A percentile compares a stretch with the other conserved stretches of the same genome.
phyloP scores from a whole-genome alignment of 2,797 vertebrate species.

The Melanotaenia parkinsoni region DNA sequence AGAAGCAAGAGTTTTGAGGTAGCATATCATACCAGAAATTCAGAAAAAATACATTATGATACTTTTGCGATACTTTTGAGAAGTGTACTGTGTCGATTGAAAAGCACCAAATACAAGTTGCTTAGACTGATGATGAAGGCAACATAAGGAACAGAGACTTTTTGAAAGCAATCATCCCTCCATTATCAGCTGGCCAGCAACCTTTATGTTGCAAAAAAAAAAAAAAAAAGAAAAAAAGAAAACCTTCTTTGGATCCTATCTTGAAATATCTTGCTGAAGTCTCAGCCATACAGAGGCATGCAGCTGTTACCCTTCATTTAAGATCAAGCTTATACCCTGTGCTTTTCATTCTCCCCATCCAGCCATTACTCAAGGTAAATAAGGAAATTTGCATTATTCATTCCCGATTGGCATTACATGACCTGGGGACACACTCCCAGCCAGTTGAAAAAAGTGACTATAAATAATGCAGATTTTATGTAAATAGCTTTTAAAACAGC shows the following conservation, averaged over 20 bases:
- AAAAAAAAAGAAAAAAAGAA: not conserved
- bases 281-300: slow-evolving; percentile 3
- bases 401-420: slow-evolving; percentile 35
- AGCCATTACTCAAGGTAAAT: slow-evolving; percentile 44
- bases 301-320: slow-evolving; percentile 4
- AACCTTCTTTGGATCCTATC: no score
- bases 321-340: slow-evolving; percentile 1
- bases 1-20: not conserved
- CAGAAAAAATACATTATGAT: not conserved
- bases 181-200: not conserved
- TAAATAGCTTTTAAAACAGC: slow-evolving; percentile 43
- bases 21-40: not conserved
- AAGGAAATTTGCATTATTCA: slow-evolving; percentile 47
- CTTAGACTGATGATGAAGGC: not conserved
- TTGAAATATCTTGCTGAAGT: slow-evolving; percentile 6
- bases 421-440: slow-evolving; percentile 33
- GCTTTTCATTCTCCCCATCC: slow-evolving; percentile 20
- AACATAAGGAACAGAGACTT: not conserved
- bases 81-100: not conserved
- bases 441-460: slow-evolving; percentile 33
- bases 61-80: not conserved
- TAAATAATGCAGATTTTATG: slow-evolving; percentile 49
- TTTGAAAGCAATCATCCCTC: not conserved
- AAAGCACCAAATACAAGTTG: not conserved
- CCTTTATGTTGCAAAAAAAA: not conserved